These are phyloP conservation scores for Pseudobourletiella spinata DNA, from an alignment of 1,140 invertebrate genomes.

Conservation along the genomic window DNA sequence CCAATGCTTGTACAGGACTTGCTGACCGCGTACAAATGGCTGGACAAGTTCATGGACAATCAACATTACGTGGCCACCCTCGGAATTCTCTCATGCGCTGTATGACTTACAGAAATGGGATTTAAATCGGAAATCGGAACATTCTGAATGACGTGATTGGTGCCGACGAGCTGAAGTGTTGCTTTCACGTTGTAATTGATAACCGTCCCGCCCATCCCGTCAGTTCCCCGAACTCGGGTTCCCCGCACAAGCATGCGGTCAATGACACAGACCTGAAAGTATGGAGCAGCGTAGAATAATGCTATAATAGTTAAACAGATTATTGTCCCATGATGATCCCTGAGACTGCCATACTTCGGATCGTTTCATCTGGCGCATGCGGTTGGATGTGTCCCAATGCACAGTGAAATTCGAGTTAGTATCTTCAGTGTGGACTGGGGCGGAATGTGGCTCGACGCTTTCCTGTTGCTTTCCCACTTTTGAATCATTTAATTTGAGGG, in stretches of 20 bases:
- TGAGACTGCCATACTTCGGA: not conserved
- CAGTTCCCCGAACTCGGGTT: conserved; percentile 9
- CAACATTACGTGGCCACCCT: not conserved
- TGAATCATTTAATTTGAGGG: not conserved
- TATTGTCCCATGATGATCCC: too few relatives aligned
- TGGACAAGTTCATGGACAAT: not conserved
- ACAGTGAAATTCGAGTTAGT: conserved; percentile 2
- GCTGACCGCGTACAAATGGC: conserved; percentile 20
- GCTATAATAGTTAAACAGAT: not conserved
- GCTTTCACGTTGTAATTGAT: conserved; percentile 62
- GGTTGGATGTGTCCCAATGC: conserved; percentile 19
- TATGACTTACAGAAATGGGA: conserved; percentile 60
- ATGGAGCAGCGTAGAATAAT: not conserved
- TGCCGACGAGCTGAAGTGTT: conserved; percentile 73
- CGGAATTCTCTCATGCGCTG: not conserved
- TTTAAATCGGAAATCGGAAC: conserved; percentile 67
- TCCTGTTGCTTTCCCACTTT: not conserved
- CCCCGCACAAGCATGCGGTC: conserved; percentile 23
- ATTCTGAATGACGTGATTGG: conserved; percentile 72
- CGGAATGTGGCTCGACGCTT: not conserved
- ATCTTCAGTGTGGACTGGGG: not conserved
- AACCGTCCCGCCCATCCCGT: conserved; percentile 16
- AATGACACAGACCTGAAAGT: conserved; percentile 14
- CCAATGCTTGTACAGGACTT: conserved; percentile 19
- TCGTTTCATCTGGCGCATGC: not conserved